phyloP scores from a whole-genome alignment of 1,140 invertebrate genomes.

The Octopus bimaculoides region DNA sequence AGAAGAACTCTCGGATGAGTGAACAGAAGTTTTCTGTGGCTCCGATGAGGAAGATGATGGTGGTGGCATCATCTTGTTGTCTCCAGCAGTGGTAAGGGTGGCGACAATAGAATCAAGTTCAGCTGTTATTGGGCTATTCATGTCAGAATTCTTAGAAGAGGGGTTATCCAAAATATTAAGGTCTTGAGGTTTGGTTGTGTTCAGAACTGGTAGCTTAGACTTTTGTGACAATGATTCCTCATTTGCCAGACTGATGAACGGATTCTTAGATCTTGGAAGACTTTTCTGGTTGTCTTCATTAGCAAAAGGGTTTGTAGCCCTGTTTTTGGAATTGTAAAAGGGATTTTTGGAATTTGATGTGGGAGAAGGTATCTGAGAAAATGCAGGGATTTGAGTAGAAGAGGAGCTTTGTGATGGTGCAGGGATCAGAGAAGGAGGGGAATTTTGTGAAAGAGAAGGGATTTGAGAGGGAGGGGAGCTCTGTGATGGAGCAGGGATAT shows the following conservation, averaged over 20 bases:
- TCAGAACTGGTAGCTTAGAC: neutral
- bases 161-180: neutral
- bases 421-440: neutral
- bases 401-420: neutral
- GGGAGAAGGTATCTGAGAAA: neutral
- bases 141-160: neutral
- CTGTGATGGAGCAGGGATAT: neutral
- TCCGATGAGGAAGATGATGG: neutral
- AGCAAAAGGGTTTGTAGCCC: neutral
- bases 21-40: neutral
- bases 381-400: neutral
- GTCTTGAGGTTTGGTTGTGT: neutral
- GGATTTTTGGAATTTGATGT: slow-evolving; percentile 5
- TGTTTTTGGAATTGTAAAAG: slow-evolving; percentile 3
- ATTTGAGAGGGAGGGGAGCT: neutral
- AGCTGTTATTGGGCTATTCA: neutral
- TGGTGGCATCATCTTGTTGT: neutral
- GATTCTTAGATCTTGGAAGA: neutral
- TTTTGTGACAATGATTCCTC: neutral
- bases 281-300: neutral
- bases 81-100: neutral
- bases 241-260: neutral
- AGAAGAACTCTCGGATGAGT: neutral
- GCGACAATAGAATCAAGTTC: slow-evolving; percentile 1
- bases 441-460: neutral